A percentile compares a stretch with the other conserved stretches of the same genome.
Evolutionary conservation across 2,888 invertebrate genomes (phyloP).

Genomic region (Germaria angustata): DNA sequence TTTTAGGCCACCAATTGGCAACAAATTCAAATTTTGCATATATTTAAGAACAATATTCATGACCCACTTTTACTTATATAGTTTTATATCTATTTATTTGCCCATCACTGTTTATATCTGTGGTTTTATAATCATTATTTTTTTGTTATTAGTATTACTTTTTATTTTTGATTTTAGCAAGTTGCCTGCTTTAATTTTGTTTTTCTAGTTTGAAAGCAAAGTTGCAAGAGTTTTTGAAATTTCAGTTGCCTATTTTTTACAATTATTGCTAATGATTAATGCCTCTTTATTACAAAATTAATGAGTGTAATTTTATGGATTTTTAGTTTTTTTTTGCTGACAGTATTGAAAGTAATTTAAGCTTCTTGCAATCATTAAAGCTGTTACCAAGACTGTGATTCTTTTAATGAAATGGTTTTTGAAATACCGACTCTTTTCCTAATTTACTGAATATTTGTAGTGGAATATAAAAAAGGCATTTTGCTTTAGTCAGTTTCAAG

Average conservation of each 20-base stretch:
- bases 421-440: no score
- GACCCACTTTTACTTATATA: no score
- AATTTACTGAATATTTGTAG: no score
- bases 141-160: no score
- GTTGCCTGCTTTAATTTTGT: slow-evolving; percentile 16
- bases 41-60: no score
- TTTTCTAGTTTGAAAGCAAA: neutral
- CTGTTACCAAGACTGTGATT: neutral
- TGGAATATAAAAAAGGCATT: no score
- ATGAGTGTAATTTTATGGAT: slow-evolving; percentile 61
- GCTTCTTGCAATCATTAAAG: neutral
- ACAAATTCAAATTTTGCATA: no score
- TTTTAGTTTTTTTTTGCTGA: slow-evolving; percentile 29
- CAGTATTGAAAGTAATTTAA: slow-evolving; percentile 15
- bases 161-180: slow-evolving; percentile 14
- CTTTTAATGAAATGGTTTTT: no score
- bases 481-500: neutral
- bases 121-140: neutral
- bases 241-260: slow-evolving; percentile 6
- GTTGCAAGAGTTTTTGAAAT: neutral
- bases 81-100: neutral
- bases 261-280: slow-evolving; percentile 57
- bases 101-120: neutral
- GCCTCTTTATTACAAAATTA: slow-evolving; percentile 56
- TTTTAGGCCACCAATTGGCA: no score